Evolutionary conservation across 1,140 invertebrate genomes (phyloP).

Genomic region (fruit fly (Drosophila melanogaster)): Release_6_plus_ISO1_MT NT_033777.3:25224001-25224500

Average conservation of each 20-base stretch:
- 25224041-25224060: slow-evolving; percentile 72
- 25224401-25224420: slow-evolving; percentile 84
- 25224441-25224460: slow-evolving; percentile 64
- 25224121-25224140: slow-evolving; percentile 20
- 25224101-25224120: slow-evolving; percentile 54
- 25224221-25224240: slow-evolving; percentile 49
- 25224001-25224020: slow-evolving; percentile 1
- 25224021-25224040: slow-evolving; percentile 24
- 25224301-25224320: slow-evolving; percentile 56
- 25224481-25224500: slow-evolving; percentile 30
- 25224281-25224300: slow-evolving; percentile 70
- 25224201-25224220: slow-evolving; percentile 80
- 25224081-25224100: slow-evolving; percentile 54
- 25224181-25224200: slow-evolving; percentile 50
- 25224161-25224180: slow-evolving; percentile 51
- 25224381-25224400: slow-evolving; percentile 80
- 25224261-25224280: slow-evolving; percentile 82
- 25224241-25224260: slow-evolving; percentile 56
- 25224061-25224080: slow-evolving; percentile 62
- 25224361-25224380: neutral
- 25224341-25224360: slow-evolving; percentile 56
- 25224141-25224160: slow-evolving; percentile 18
- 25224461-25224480: slow-evolving; percentile 55
- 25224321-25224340: slow-evolving; percentile 60
- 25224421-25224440: slow-evolving; percentile 71